Base-by-base conservation (phyloP, 2,797 vertebrate genomes). In the Megalops cyprinoides region DNA sequence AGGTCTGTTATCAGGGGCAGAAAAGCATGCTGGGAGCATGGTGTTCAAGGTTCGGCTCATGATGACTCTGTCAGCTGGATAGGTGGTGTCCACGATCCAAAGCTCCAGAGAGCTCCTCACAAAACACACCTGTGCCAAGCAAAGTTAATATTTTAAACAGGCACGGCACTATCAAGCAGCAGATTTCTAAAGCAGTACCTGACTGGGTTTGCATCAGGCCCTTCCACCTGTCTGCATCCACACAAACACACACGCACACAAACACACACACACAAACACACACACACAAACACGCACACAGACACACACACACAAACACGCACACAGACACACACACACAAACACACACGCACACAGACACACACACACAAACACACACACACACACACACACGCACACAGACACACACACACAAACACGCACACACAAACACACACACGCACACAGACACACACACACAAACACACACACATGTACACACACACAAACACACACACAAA, bases 221-320 rank as follows among this genome's bases (percentile, higher is more conserved):
- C 75, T 31, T 77, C 10, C 51, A 7, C 53, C 23, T 42, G 23
- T 2, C 23, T n/a, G 6, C 25, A 25, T 20, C 10, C 37, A 25
- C 0, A 14, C 71, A 69, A 65, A 37, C 9, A 82, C 78, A 82
- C 85, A 80, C 80, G 39, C 14, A 71, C 12, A 69, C 34, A 71
- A 39, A 71, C 4, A 34, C 37, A 71, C 37, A 71, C 67, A 37
- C 67, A 71, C 28, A 1, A 67, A 71, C 65, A 69, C 65, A 69
- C 42, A 71, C 31, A 31, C 60, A 56, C 53, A 87, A 76, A 80
- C 81, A 85, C 86, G 88, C 74, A 87, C 87, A 87, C 76, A 80
- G 81, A 85, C 86, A 88, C 74, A 87, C 87, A 81, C 82, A 88
- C 81, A 90, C 49, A 87, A 76, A 80, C 81, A 85, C 86, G 88